Conservation (phyloP, 2,113 vertebrate genomes). For the Leptosomus discolor region DNA sequence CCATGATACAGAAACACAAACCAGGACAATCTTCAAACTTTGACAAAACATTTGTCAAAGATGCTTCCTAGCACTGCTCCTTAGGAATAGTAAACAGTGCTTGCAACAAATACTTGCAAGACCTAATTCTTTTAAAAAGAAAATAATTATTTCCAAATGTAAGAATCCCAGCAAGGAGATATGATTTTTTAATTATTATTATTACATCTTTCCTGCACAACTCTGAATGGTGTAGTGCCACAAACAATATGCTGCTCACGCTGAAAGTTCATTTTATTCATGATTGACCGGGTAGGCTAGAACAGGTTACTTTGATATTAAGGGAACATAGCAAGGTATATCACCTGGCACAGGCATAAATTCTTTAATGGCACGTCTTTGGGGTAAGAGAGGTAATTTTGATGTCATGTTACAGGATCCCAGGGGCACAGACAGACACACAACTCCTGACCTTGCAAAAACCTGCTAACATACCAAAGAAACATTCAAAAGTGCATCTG, state of each 20-base stretch:
- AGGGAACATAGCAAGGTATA: background rate
- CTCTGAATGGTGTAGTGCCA: background rate
- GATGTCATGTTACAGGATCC: background rate
- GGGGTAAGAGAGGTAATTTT: background rate
- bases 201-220: background rate
- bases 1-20: background rate
- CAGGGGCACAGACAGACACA: background rate
- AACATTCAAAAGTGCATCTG: background rate
- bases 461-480: background rate
- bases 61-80: background rate
- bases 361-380: background rate
- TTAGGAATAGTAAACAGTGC: background rate
- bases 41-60: background rate
- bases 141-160: background rate
- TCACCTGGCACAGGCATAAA: background rate
- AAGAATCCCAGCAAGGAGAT: background rate
- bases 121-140: accelerated
- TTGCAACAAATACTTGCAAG: background rate
- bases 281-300: background rate
- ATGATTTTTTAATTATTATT: background rate
- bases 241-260: background rate
- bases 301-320: background rate
- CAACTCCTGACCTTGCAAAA: background rate
- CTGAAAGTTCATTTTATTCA: background rate
- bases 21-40: background rate